These are phyloP conservation scores for Siniperca undulata DNA, from an alignment of 2,797 vertebrate genomes.

Conservation along the genomic window DNA sequence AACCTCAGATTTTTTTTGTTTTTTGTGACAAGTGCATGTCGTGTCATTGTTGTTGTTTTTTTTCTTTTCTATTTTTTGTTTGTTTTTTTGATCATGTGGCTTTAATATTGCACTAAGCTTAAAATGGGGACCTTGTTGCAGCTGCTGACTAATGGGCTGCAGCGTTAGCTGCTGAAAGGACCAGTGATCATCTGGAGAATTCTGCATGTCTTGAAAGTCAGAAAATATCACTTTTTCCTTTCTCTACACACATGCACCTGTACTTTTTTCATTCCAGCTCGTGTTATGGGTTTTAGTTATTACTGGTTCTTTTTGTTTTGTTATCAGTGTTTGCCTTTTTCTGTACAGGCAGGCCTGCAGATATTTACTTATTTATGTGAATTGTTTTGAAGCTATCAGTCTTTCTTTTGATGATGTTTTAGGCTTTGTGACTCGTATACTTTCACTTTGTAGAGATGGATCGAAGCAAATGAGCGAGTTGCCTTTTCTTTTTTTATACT, in stretches of 20 bases:
- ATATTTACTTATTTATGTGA: conserved; percentile 84
- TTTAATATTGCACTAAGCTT: conserved; percentile 66
- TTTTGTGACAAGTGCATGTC: conserved; percentile 43
- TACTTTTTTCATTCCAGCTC: conserved; percentile 74
- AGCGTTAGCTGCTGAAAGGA: conserved; percentile 55
- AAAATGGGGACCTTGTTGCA: conserved; percentile 29
- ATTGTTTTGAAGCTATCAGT: conserved; percentile 60
- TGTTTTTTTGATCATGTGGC: conserved; percentile 27
- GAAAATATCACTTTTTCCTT: conserved; percentile 6
- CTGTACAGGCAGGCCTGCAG: conserved; percentile 89
- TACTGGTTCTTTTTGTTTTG: conserved; percentile 46
- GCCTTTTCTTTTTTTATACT: conserved; percentile 67
- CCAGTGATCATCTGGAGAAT: conserved; percentile 15
- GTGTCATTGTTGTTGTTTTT: conserved; percentile 16
- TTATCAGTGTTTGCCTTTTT: conserved; percentile 73
- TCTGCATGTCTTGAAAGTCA: conserved; percentile 19
- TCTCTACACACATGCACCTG: conserved; percentile 43
- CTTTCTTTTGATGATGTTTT: conserved; percentile 69
- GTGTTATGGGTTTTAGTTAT: conserved; percentile 53
- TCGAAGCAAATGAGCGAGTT: conserved; percentile 77
- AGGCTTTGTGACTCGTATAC: conserved; percentile 77
- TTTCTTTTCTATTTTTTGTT: not conserved
- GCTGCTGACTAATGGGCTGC: conserved; percentile 29
- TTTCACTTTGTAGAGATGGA: conserved; percentile 85
- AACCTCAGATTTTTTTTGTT: not conserved